Evolutionary conservation across 2,113 vertebrate genomes (phyloP), one percentile per base, ranked within the genome.

Genomic region (Anseranas semipalmata): DNA sequence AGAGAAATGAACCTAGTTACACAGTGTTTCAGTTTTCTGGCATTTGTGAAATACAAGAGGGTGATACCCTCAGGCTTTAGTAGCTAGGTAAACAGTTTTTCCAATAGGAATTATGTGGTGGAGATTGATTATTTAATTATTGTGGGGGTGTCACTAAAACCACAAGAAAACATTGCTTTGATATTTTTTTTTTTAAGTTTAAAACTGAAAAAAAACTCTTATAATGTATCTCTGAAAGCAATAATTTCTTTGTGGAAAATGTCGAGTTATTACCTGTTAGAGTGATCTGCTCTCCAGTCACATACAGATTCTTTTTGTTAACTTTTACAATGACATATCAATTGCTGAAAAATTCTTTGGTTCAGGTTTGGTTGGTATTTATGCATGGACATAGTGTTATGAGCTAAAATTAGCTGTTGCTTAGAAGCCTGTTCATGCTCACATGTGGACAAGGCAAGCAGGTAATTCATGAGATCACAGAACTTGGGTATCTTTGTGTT

Each of bases 201-300:
- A n/a, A n/a, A n/a, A n/a, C n/a, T n/a, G n/a, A n/a, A n/a, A n/a
- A n/a, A n/a, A 32, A 59, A 72, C 22, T 74, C 24, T 8, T 50
- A 1, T 56, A 22, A 72, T 27, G 3, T 15, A 7, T 59, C 4
- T 77, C 0, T 0, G 76, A 50, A 2, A 5, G 8, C 2, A 48
- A 7, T 19, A 46, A 21, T 30, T 83, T 65, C 6, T 39, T 39
- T 52, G 2, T 35, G 9, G 39, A 48, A 91, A 75, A 32, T 86
- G 3, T 53, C 13, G 1, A 1, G 1, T 33, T 85, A 39, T 10
- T 41, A 41, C 21, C 39, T 85, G 21, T 7, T 45, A 60, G 16
- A 30, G 7, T 41, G 56, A 77, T 39, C 30, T 67, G 21, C 4
- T 73, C 12, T 53, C 58, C 30, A 60, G 2, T 39, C 10, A 59